Percentiles rank a stretch among this genome's conserved stretches.
These are phyloP conservation scores for Dryobotodes eremita DNA, from an alignment of 2,888 invertebrate genomes.

Conservation along the genomic window DNA sequence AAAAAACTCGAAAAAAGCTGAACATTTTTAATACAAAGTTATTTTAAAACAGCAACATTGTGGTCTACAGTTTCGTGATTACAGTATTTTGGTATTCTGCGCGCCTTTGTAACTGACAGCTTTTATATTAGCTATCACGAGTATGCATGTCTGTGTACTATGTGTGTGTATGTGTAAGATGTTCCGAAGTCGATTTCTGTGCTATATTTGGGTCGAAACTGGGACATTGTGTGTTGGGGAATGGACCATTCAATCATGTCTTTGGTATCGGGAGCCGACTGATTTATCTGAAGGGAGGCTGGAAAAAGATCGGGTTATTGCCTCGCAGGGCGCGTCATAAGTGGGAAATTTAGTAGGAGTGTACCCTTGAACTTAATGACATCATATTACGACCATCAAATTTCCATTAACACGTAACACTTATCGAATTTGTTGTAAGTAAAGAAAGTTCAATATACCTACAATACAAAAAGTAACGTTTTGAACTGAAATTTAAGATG, in stretches of 20 bases:
- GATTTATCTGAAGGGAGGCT: constrained; percentile 14
- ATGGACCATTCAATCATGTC: constrained; percentile 46
- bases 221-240: constrained; percentile 25
- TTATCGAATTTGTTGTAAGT: constrained; percentile 16
- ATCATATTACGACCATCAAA: not conserved
- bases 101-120: constrained; percentile 61
- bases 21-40: constrained; percentile 49
- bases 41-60: constrained; percentile 49
- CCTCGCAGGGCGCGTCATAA: not conserved
- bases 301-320: constrained; percentile 14
- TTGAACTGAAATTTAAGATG: not conserved
- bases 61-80: constrained; percentile 49
- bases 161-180: constrained; percentile 1
- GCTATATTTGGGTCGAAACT: constrained; percentile 40
- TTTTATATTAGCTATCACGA: constrained; percentile 65
- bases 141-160: constrained; percentile 37
- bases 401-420: not conserved
- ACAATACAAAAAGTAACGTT: constrained; percentile 4
- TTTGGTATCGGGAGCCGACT: constrained; percentile 22
- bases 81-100: constrained; percentile 62
- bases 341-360: not conserved
- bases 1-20: constrained; percentile 16
- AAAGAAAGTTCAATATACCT: constrained; percentile 7
- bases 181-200: constrained; percentile 35
- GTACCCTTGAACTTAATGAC: constrained; percentile 8